Base-by-base conservation (phyloP, 2,888 invertebrate genomes). In the Chrysotoxum bicinctum region DNA sequence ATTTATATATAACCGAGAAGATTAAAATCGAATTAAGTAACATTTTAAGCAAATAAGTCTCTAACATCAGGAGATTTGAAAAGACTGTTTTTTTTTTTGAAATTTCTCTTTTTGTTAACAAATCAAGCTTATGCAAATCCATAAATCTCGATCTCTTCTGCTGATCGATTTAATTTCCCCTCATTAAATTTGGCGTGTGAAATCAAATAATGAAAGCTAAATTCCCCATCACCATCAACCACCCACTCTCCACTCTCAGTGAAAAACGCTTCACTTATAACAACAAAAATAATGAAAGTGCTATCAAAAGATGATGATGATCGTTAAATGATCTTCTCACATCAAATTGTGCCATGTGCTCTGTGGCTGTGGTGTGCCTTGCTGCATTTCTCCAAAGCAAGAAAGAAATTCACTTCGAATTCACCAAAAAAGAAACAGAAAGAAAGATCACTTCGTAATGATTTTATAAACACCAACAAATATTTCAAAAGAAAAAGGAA, bases 261-360 rank as follows among this genome's bases (percentile, higher is more conserved):
- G 64, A 64, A 64, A 23, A 64, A 52, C 52, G 32, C 26, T 62
- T 43, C 43, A 66, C 64, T 66, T 48, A 48, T 48, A 30, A 48
- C 64, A 66, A 66, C 48, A 45, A 66, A 66, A 64, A 50, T 72
- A 72, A 73, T 73, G 73, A 78, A 83, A 78, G 82, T 68, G 73
- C 69, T 50, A 45, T 73, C 73, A 73, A 78, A 68, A 73, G 73
- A 83, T 50, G 66, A 50, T 66, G 77, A 73, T 78, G 78, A 76
- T 48, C 52, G 45, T 56, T 48, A 21, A 72, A 30, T 37, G 70
- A 66, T 77, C 69, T 64, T 76, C 70, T 72, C 48, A 40, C 54
- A 48, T 52, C 60, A 50, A 50, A 66, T 50, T 50, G 35, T 66
- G 50, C 66, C 66, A 66, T 66, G 66, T 66, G 66, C 66, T 2